These are phyloP conservation scores for Drosophila tani DNA, from an alignment of 1,140 invertebrate species.

Conservation along the genomic window DNA sequence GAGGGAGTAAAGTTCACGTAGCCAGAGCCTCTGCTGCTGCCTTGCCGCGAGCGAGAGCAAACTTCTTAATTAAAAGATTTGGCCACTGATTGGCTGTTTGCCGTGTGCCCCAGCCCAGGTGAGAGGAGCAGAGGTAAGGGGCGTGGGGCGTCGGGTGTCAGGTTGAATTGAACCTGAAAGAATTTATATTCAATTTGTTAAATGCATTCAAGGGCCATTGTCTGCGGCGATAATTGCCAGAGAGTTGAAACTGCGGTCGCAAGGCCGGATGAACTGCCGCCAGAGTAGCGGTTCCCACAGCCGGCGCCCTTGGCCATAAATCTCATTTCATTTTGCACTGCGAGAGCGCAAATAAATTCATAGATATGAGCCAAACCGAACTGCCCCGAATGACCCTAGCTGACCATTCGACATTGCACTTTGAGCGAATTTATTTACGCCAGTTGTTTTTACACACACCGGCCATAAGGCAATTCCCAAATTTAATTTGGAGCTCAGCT, in stretches of 20 bases:
- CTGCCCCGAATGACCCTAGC: slow-evolving; percentile 25
- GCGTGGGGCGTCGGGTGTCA: neutral
- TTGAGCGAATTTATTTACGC: slow-evolving; percentile 26
- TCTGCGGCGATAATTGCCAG: slow-evolving; percentile 40
- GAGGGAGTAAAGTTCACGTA: slow-evolving; percentile 3
- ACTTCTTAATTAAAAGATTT: slow-evolving; percentile 72
- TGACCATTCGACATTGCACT: slow-evolving; percentile 15
- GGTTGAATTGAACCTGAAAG: neutral
- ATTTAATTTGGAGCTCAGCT: slow-evolving; percentile 28
- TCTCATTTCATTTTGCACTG: slow-evolving; percentile 34
- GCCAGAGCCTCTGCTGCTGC: neutral
- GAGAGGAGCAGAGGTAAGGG: neutral
- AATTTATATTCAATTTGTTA: slow-evolving; percentile 65
- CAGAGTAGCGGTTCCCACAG: neutral
- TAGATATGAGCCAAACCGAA: slow-evolving; percentile 23
- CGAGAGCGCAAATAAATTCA: slow-evolving; percentile 46
- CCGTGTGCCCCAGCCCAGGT: neutral
- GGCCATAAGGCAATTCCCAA: slow-evolving; percentile 1
- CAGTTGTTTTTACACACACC: slow-evolving; percentile 10
- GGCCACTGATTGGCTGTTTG: slow-evolving; percentile 55
- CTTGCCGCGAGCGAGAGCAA: slow-evolving; percentile 23
- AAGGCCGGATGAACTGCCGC: slow-evolving; percentile 24
- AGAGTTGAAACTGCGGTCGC: slow-evolving; percentile 16
- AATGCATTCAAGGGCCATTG: slow-evolving; percentile 52
- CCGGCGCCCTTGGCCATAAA: slow-evolving; percentile 20